Conservation (phyloP, 2,797 vertebrate species). For the Poecilia picta region DNA sequence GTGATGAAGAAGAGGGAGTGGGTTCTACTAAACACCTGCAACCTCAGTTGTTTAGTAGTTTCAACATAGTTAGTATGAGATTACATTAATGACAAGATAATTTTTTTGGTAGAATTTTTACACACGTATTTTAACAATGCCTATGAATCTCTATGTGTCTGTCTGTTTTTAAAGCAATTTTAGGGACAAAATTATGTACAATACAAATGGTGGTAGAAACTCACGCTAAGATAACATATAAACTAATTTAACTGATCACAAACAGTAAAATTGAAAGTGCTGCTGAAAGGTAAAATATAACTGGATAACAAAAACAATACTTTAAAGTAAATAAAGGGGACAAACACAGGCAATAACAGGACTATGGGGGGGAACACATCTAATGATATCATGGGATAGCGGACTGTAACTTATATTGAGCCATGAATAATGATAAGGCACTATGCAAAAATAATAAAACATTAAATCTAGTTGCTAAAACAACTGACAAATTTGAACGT, state of each 20-base stretch:
- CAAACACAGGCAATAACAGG: neutral
- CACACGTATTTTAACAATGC: neutral
- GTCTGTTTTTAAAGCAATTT: neutral
- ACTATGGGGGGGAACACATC: neutral
- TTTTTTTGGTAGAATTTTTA: neutral
- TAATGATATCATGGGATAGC: neutral
- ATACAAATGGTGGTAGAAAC: neutral
- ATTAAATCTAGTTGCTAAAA: neutral
- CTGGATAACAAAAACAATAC: neutral
- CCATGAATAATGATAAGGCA: neutral
- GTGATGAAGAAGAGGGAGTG: too few species aligned
- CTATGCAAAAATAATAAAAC: neutral
- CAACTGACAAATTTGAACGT: neutral
- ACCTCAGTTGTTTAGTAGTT: neutral
- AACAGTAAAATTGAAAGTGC: neutral
- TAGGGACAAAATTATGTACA: neutral
- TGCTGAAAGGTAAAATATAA: neutral
- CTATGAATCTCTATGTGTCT: neutral
- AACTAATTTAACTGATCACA: neutral
- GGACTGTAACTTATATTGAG: neutral
- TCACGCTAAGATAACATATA: neutral
- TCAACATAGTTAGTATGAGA: neutral
- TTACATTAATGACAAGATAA: neutral
- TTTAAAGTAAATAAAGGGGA: neutral
- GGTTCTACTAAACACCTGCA: too few species aligned